phyloP scores from a whole-genome alignment of 2,113 vertebrate genomes.

The Solenodon paradoxus region DNA sequence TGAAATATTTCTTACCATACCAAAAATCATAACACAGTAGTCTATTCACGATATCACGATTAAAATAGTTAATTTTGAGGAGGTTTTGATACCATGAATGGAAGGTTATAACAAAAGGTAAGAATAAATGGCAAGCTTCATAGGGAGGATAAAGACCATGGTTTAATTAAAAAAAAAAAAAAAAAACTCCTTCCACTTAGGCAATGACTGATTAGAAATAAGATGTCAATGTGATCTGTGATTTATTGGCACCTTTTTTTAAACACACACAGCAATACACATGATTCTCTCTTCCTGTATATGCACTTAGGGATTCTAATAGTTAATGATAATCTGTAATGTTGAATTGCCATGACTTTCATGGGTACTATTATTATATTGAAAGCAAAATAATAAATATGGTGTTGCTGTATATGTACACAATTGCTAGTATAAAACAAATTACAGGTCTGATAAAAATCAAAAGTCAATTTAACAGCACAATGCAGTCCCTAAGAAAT shows the following conservation, averaged over 20 bases:
- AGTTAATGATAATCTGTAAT: constrained; percentile 59
- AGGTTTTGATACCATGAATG: background rate
- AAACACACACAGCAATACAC: background rate
- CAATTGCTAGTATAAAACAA: background rate
- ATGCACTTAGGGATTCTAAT: constrained; percentile 40
- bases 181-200: background rate
- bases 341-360: constrained; percentile 63
- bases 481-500: constrained; percentile 44
- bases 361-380: constrained; percentile 48
- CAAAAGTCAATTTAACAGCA: constrained; percentile 37
- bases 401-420: constrained; percentile 32
- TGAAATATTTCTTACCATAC: background rate
- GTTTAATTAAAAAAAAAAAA: background rate
- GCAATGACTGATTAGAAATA: constrained; percentile 29
- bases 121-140: background rate
- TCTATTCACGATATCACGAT: background rate
- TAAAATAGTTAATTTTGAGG: background rate
- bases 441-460: constrained; percentile 58
- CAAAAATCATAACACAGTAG: background rate
- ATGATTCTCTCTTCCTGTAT: background rate
- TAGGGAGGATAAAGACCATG: background rate
- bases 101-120: background rate
- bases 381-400: constrained; percentile 65
- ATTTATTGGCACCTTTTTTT: background rate
- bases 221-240: background rate